Evolutionary conservation across 2,797 vertebrate genomes (phyloP).

Genomic region (Oreortyx pictus): DNA sequence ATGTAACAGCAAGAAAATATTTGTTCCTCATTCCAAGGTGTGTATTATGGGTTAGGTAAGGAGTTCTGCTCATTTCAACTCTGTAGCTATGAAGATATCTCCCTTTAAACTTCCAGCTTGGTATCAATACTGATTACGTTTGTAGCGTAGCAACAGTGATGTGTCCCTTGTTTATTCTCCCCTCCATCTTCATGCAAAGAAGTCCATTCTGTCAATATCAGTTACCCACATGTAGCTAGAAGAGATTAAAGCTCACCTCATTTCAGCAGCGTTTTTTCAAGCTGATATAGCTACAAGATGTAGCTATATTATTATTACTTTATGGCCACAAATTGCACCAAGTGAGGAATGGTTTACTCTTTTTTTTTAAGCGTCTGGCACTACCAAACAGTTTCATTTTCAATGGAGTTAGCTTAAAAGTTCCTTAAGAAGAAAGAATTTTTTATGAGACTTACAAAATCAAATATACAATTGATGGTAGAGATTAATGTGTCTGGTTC

Average conservation of each 20-base stretch:
- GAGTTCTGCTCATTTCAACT: background rate
- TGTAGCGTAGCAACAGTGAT: background rate
- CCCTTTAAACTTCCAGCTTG: background rate
- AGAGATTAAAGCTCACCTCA: background rate
- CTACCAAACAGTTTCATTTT: background rate
- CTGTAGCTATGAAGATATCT: background rate
- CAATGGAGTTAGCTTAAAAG: background rate
- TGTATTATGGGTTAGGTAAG: background rate
- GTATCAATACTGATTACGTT: background rate
- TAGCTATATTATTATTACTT: slow-evolving; percentile 25
- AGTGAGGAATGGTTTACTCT: background rate
- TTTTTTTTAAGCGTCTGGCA: background rate
- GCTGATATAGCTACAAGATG: background rate
- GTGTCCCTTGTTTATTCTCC: background rate
- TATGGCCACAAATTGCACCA: background rate
- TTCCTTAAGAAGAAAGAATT: background rate
- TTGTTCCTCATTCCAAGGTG: background rate
- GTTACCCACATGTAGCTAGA: background rate
- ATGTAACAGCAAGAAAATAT: background rate
- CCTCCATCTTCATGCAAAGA: background rate
- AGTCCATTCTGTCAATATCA: background rate
- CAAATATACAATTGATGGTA: background rate
- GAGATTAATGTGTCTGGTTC: background rate
- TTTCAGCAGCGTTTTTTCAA: slow-evolving; percentile 35
- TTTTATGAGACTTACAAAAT: background rate